These are phyloP conservation scores for Thermophis baileyi DNA, from an alignment of 2,113 vertebrate genomes.

Conservation along the genomic window DNA sequence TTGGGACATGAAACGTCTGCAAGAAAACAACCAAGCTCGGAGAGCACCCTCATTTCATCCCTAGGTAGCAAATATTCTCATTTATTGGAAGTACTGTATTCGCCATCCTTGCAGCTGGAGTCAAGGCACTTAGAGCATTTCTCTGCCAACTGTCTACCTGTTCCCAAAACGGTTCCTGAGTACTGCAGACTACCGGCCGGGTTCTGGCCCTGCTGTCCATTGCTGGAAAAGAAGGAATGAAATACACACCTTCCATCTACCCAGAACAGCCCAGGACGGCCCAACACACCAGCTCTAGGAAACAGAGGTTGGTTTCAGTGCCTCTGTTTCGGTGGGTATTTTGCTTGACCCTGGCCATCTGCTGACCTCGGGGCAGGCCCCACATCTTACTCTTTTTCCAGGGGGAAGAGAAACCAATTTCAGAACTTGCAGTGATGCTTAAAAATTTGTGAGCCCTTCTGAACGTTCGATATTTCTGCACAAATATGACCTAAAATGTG, in stretches of 20 bases:
- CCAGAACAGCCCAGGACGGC: not conserved
- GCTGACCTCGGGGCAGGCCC: too few species aligned
- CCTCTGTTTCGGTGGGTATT: not conserved
- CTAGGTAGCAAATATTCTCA: too few species aligned
- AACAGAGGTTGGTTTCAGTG: too few species aligned
- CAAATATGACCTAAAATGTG: not conserved
- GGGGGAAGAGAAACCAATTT: not conserved
- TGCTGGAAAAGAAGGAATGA: not conserved
- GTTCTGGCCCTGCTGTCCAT: not conserved
- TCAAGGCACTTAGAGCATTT: not conserved
- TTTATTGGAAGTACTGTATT: not conserved
- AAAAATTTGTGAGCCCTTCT: not conserved
- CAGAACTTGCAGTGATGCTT: not conserved
- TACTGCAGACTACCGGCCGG: too few species aligned
- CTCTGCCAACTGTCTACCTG: not conserved
- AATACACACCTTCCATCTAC: too few species aligned
- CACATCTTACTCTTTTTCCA: not conserved
- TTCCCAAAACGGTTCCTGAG: not conserved
- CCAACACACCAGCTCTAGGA: not conserved
- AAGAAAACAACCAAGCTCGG: too few species aligned
- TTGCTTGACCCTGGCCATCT: too few species aligned
- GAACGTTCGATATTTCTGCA: not conserved
- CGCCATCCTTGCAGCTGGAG: not conserved
- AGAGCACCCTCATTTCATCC: too few species aligned
- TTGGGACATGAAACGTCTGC: too few species aligned